Evolutionary conservation across 2,888 invertebrate species (phyloP).

Genomic region (Hydriomena furcata): DNA sequence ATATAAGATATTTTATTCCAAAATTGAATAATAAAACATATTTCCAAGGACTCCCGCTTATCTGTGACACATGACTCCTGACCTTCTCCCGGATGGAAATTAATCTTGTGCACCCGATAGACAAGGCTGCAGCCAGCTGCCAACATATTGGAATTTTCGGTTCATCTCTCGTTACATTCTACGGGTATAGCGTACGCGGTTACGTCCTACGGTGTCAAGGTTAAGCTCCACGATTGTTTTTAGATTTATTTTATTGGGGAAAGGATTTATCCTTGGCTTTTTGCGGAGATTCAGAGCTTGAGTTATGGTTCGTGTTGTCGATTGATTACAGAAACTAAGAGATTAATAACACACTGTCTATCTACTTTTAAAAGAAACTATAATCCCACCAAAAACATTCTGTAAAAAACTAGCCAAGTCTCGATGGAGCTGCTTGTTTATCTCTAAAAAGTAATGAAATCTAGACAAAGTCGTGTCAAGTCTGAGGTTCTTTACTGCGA

Average conservation of each 20-base stretch:
- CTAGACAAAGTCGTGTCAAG: too few species aligned
- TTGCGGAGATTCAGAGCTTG: constrained; percentile 10
- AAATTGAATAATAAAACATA: constrained; percentile 4
- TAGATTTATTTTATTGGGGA: constrained; percentile 19
- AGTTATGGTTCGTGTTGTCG: constrained; percentile 7
- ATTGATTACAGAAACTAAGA: neutral
- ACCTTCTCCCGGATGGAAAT: constrained; percentile 19
- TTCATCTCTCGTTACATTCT: constrained; percentile 23
- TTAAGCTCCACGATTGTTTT: constrained; percentile 13
- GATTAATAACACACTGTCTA: too few species aligned
- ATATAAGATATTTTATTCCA: neutral
- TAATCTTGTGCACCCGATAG: constrained; percentile 21
- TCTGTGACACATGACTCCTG: constrained; percentile 20
- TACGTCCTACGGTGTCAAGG: constrained; percentile 13
- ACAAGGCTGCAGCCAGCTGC: constrained; percentile 28
- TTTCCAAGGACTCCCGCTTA: constrained; percentile 8
- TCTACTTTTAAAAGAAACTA: too few species aligned
- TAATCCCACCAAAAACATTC: too few species aligned
- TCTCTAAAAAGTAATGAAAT: too few species aligned
- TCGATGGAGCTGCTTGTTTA: too few species aligned
- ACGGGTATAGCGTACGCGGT: constrained; percentile 1
- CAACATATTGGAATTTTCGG: constrained; percentile 29
- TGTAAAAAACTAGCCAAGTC: too few species aligned
- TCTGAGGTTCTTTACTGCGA: too few species aligned
- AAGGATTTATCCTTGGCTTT: constrained; percentile 15